Base-by-base conservation (phyloP, 2,797 vertebrate genomes). In the Philypnodon macrostomus region DNA sequence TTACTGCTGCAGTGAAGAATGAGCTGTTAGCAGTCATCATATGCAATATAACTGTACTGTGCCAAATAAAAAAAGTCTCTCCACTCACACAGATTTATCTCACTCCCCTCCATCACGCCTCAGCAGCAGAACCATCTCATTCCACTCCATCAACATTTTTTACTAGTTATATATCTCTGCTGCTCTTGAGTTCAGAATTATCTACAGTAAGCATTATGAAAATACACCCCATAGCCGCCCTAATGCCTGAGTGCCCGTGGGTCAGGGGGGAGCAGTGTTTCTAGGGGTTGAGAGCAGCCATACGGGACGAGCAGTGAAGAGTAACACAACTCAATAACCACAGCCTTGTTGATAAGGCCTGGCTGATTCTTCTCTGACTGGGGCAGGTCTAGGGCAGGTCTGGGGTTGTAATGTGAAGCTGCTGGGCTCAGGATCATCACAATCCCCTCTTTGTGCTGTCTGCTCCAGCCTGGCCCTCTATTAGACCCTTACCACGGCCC, bases 341-440 rank as follows among this genome's bases (percentile, higher is more conserved):
- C 31, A 11, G 80, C 67, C 72, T 77, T 83, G 39, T 82, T 73
- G 84, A 88, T 71, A 81, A 86, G 86, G 87, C 82, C 82, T 79
- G 77, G 78, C 77, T 85, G 75, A 75, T 81, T 68, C 83, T 86
- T 89, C 69, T 67, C n/a, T n/a, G n/a, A n/a, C 78, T 73, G 63
- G 80, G 80, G 79, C 70, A 67, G 81, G 85, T 88, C 78, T 73
- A 61, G 80, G 80, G 79, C 70, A 67, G 81, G 85, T 88, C 85
- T 87, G 86, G 87, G 89, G 84, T 76, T 83, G 86, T 87, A 90
- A 90, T 80, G 71, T 87, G 88, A 91, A 87, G 79, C 87, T 83
- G 69, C 81, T 77, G 83, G 62, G 58, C 46, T 8, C 54, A 58
- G 59, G 63, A 75, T 62, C 62, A 73, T 72, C 64, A 88, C 87